A percentile compares a stretch with the other conserved stretches of the same genome.
These are phyloP conservation scores for Sterna hirundo DNA, from an alignment of 2,113 vertebrate species.

Conservation along the genomic window DNA sequence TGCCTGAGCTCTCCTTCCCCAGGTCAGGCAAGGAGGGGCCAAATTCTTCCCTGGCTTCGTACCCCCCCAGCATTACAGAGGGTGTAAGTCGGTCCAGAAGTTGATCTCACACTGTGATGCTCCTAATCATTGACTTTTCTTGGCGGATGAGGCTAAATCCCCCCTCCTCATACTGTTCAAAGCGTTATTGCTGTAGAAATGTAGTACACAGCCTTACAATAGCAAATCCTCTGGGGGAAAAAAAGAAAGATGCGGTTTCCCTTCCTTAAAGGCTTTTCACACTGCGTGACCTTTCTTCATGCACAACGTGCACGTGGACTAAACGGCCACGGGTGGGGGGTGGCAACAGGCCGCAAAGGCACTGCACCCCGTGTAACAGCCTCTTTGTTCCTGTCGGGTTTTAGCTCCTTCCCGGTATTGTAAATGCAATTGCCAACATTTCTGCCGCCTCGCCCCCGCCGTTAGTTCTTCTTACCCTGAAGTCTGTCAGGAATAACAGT, in stretches of 20 bases:
- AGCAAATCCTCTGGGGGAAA: neutral
- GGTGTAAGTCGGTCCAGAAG: neutral
- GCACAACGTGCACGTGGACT: neutral
- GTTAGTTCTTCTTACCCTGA: neutral
- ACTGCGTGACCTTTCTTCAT: neutral
- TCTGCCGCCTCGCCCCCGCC: rapidly evolving
- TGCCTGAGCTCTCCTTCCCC: conserved; percentile 39
- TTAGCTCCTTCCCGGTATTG: neutral
- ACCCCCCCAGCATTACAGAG: neutral
- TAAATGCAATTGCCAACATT: neutral
- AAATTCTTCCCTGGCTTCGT: neutral
- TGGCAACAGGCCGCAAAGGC: neutral
- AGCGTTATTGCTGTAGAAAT: neutral
- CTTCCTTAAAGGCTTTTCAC: neutral
- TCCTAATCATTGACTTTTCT: neutral
- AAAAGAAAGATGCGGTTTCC: neutral
- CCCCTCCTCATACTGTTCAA: neutral
- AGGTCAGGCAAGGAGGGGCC: rapidly evolving
- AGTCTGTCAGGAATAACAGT: neutral
- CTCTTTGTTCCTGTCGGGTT: neutral
- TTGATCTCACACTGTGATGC: neutral
- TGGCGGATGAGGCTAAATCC: neutral
- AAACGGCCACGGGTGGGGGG: neutral
- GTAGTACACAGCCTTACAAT: neutral
- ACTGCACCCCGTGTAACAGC: neutral